These are phyloP conservation scores for Rhodeus uyekii DNA, from an alignment of 2,797 vertebrate species.

Conservation along the genomic window DNA sequence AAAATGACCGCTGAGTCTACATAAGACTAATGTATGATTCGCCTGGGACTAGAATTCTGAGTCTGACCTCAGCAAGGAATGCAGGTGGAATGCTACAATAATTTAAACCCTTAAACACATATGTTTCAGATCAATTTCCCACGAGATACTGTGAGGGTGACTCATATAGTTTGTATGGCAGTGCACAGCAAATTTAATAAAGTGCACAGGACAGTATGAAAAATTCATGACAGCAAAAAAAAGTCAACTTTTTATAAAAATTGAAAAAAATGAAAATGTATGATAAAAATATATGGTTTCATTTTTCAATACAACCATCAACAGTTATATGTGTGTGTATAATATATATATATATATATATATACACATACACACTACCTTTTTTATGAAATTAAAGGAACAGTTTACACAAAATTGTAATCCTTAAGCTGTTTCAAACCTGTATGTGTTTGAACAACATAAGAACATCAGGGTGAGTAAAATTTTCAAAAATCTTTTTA, in stretches of 20 bases:
- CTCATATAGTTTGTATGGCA: not conserved
- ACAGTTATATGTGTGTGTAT: too few relatives aligned
- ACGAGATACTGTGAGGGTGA: not conserved
- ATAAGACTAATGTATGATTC: constrained; percentile 4
- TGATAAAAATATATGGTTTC: too few relatives aligned
- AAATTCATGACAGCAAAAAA: not conserved
- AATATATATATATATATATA: too few relatives aligned
- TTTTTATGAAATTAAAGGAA: too few relatives aligned
- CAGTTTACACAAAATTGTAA: too few relatives aligned
- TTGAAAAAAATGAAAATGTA: not conserved
- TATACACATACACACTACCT: too few relatives aligned
- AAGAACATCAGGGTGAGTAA: too few relatives aligned
- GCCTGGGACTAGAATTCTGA: not conserved
- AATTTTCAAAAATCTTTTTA: too few relatives aligned
- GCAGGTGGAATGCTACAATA: not conserved
- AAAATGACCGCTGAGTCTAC: constrained; percentile 23
- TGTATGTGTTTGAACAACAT: not conserved
- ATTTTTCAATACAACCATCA: too few relatives aligned
- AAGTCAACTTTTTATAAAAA: not conserved
- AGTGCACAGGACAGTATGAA: not conserved
- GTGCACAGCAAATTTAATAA: constrained; percentile 2
- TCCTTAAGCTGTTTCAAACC: not conserved
- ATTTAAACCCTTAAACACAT: constrained; percentile 27
- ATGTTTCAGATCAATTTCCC: constrained; percentile 12
- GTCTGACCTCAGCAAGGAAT: constrained; percentile 18